phyloP scores from a whole-genome alignment of 2,797 vertebrate genomes.

The Parambassis ranga region DNA sequence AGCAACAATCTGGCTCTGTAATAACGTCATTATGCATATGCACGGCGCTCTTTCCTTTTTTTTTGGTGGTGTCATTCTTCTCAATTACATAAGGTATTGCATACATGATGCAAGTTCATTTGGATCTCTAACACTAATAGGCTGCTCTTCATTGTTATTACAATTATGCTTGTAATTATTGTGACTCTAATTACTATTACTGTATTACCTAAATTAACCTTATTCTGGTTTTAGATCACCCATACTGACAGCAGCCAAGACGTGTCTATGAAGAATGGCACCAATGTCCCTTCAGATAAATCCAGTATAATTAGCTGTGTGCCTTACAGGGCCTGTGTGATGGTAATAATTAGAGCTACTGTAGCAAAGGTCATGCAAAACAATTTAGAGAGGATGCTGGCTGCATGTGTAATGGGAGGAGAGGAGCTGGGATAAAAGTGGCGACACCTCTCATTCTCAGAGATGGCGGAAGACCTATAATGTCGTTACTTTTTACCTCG shows the following conservation, averaged over 20 bases:
- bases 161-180: constrained; percentile 70
- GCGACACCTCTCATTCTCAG: constrained; percentile 14
- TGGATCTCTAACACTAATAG: constrained; percentile 54
- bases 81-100: constrained; percentile 50
- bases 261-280: constrained; percentile 88
- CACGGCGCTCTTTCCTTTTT: constrained; percentile 26
- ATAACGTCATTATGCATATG: constrained; percentile 57
- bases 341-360: constrained; percentile 92
- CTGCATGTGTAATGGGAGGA: constrained; percentile 79
- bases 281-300: constrained; percentile 92
- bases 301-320: constrained; percentile 91
- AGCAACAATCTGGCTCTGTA: constrained; percentile 46
- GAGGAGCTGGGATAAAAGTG: constrained; percentile 5
- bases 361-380: constrained; percentile 89
- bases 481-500: constrained; percentile 33
- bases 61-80: constrained; percentile 37
- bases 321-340: constrained; percentile 88
- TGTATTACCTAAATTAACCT: constrained; percentile 90
- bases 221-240: constrained; percentile 87
- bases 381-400: constrained; percentile 87
- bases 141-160: constrained; percentile 66
- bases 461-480: neutral
- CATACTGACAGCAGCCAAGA: constrained; percentile 84
- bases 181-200: constrained; percentile 75
- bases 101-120: constrained; percentile 42